These are phyloP conservation scores for Callyntrura sp. DNA, from an alignment of 2,888 invertebrate species.

Conservation along the genomic window DNA sequence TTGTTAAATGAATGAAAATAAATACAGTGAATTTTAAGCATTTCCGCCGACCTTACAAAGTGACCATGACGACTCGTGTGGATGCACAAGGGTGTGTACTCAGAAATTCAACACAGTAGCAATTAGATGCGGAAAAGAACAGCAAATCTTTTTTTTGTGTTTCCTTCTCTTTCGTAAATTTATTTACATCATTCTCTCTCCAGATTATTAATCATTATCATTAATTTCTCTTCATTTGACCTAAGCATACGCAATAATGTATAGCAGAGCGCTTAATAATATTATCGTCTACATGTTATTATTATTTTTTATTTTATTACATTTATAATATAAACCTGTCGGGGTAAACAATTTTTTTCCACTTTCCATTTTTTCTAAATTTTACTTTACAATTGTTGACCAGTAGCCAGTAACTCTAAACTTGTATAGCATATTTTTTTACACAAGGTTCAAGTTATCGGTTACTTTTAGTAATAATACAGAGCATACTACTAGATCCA, in stretches of 20 bases:
- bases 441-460: no score
- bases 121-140: neutral
- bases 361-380: neutral
- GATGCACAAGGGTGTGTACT: no score
- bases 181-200: conserved; percentile 20
- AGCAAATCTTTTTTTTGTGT: neutral
- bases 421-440: no score
- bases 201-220: neutral
- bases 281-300: no score
- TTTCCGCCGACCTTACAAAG: no score
- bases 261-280: neutral
- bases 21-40: no score
- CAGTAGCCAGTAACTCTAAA: no score
- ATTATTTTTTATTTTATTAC: neutral
- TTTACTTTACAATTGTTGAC: conserved; percentile 17
- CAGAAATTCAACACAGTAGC: no score
- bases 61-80: no score
- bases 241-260: no score
- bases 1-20: no score
- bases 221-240: neutral
- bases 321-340: conserved; percentile 48
- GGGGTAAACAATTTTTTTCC: conserved; percentile 16
- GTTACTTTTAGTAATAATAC: neutral
- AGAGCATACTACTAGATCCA: neutral
- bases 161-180: conserved; percentile 21